phyloP scores from a whole-genome alignment of 37 sponge, comb jelly and placozoan species.

The Halichondria panicea region DNA sequence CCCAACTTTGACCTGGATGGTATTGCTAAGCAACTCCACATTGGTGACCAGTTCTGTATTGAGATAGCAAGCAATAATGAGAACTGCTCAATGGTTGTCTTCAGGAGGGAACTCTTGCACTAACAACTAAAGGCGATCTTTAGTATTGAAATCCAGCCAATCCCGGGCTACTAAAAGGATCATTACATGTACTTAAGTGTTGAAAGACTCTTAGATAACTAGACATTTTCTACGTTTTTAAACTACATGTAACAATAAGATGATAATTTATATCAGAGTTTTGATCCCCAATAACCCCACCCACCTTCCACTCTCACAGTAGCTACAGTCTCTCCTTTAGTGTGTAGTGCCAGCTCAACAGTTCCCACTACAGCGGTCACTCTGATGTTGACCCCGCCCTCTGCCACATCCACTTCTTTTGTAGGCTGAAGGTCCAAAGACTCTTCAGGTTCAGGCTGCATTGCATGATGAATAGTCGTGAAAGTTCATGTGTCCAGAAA shows the following conservation, averaged over 20 bases:
- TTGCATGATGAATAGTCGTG: neutral
- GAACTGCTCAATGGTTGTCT: no score
- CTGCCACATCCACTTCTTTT: neutral
- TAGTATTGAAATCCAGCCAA: no score
- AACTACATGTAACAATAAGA: no score
- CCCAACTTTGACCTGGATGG: conserved; percentile 10
- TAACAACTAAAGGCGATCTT: no score
- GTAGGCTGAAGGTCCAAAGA: neutral
- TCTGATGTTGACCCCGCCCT: conserved; percentile 11
- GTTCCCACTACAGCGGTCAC: conserved; percentile 13
- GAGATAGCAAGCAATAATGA: no score
- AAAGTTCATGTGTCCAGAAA: neutral
- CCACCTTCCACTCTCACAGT: conserved; percentile 12
- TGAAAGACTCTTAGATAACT: no score
- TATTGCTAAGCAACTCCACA: neutral
- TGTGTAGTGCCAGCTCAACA: conserved; percentile 23
- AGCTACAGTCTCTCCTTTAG: neutral
- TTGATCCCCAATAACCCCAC: neutral
- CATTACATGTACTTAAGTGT: no score
- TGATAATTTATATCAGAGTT: no score
- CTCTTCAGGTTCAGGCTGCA: neutral
- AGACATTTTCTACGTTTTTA: no score
- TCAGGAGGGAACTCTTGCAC: no score
- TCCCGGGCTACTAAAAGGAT: no score
- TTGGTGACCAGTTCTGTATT: neutral